phyloP scores from a whole-genome alignment of 1,140 invertebrate species.

The Bombus sylvicola region DNA sequence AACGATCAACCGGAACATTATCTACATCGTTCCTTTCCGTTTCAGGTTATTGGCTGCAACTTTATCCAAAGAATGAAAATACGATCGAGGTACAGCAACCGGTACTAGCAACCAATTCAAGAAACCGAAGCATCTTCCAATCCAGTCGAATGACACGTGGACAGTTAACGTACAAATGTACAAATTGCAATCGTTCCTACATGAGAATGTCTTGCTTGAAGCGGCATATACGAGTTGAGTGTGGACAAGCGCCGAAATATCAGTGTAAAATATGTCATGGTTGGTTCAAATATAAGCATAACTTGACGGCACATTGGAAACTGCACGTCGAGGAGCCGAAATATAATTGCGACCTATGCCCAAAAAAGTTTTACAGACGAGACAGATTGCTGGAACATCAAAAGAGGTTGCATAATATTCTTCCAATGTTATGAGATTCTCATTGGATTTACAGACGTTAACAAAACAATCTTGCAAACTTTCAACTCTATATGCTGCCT shows the following conservation, averaged over 20 bases:
- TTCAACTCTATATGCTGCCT: background rate
- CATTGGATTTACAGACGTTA: background rate
- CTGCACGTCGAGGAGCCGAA: slow-evolving; percentile 83
- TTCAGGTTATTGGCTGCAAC: slow-evolving; percentile 73
- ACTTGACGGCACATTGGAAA: slow-evolving; percentile 80
- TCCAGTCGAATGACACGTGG: slow-evolving; percentile 38
- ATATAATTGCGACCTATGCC: slow-evolving; percentile 83
- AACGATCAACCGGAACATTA: background rate
- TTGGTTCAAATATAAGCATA: slow-evolving; percentile 78
- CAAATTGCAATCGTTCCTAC: slow-evolving; percentile 84
- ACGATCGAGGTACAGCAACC: background rate
- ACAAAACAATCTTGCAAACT: background rate
- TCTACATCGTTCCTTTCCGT: slow-evolving; percentile 69
- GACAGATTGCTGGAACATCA: slow-evolving; percentile 79
- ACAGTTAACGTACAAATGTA: slow-evolving; percentile 80
- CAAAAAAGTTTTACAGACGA: slow-evolving; percentile 81
- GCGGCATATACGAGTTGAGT: slow-evolving; percentile 83
- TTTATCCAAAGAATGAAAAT: background rate
- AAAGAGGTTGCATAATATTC: slow-evolving; percentile 68
- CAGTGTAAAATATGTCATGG: slow-evolving; percentile 80
- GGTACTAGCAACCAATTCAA: background rate
- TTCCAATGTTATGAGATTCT: background rate
- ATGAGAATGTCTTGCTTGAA: slow-evolving; percentile 83
- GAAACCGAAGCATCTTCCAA: background rate
- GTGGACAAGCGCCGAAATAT: slow-evolving; percentile 80